A percentile compares a stretch with the other conserved stretches of the same genome.
phyloP scores from a whole-genome alignment of 2,888 invertebrate genomes.

The Cephus runcator region DNA sequence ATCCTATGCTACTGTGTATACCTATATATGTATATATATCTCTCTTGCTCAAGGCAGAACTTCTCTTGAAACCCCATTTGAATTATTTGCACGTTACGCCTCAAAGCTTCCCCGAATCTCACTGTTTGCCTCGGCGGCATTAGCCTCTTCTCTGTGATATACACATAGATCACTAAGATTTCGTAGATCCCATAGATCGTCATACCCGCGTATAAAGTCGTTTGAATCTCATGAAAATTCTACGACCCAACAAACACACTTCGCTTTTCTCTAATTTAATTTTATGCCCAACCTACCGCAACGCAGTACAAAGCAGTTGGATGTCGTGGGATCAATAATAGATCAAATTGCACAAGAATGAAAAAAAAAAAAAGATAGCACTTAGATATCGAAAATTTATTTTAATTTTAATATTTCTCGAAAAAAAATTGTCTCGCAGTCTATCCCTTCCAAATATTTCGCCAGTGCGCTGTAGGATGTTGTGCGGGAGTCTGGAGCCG shows the following conservation, averaged over 20 bases:
- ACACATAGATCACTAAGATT: background rate
- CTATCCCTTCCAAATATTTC: background rate
- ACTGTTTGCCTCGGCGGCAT: slow-evolving; percentile 41
- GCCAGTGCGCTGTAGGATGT: background rate
- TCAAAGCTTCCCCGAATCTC: slow-evolving; percentile 40
- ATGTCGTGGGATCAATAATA: background rate
- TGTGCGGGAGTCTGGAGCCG: background rate
- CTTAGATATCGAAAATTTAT: too few relatives aligned
- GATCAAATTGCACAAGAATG: too few relatives aligned
- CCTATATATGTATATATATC: background rate
- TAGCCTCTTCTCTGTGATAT: slow-evolving; percentile 14
- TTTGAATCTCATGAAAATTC: background rate
- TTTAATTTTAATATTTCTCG: too few relatives aligned
- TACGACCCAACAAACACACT: background rate
- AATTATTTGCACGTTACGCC: slow-evolving; percentile 51
- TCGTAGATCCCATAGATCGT: background rate
- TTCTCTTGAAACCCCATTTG: slow-evolving; percentile 37
- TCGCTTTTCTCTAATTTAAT: background rate
- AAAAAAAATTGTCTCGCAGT: background rate
- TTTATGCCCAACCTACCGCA: background rate
- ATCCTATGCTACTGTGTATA: background rate
- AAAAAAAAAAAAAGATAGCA: too few relatives aligned
- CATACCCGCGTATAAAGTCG: background rate
- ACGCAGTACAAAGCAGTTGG: background rate
- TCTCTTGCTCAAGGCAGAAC: slow-evolving; percentile 23